These are phyloP conservation scores for Chromobotia macracanthus DNA, from an alignment of 2,797 vertebrate genomes.

Conservation along the genomic window DNA sequence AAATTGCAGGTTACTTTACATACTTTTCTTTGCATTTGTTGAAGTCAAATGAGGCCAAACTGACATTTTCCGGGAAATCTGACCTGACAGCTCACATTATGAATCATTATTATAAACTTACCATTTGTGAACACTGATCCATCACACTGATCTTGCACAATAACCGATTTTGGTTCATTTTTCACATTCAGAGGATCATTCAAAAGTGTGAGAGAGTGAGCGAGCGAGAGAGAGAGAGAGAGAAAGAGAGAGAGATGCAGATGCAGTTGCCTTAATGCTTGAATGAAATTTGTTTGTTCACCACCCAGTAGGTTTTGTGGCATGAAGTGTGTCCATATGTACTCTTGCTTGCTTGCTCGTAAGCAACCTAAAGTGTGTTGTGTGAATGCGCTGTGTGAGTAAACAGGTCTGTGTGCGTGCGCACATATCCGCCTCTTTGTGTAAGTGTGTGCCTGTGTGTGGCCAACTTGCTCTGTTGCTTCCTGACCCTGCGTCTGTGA, in stretches of 20 bases:
- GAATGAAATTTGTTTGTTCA: conserved; percentile 53
- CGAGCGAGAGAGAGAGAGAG: neutral
- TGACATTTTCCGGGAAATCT: too few species aligned
- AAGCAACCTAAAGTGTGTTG: neutral
- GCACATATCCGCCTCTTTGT: conserved; percentile 44
- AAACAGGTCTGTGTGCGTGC: conserved; percentile 28
- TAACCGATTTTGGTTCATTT: too few species aligned
- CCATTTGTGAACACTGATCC: too few species aligned
- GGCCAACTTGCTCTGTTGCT: conserved; percentile 63
- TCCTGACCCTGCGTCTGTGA: conserved; percentile 67
- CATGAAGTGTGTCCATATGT: neutral
- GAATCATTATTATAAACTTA: too few species aligned
- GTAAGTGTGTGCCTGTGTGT: conserved; percentile 18
- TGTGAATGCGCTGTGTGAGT: conserved; percentile 19
- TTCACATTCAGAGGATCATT: too few species aligned
- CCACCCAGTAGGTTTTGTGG: conserved; percentile 15
- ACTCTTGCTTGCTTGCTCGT: conserved; percentile 26
- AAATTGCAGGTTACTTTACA: too few species aligned
- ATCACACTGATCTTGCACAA: too few species aligned
- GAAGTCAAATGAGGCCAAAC: too few species aligned
- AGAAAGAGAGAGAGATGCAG: neutral
- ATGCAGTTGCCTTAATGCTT: conserved; percentile 61
- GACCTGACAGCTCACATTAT: too few species aligned
- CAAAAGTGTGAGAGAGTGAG: too few species aligned
- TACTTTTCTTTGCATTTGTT: too few species aligned